These are phyloP conservation scores for Atlantisia rogersi DNA, from an alignment of 2,113 vertebrate genomes.

Conservation along the genomic window DNA sequence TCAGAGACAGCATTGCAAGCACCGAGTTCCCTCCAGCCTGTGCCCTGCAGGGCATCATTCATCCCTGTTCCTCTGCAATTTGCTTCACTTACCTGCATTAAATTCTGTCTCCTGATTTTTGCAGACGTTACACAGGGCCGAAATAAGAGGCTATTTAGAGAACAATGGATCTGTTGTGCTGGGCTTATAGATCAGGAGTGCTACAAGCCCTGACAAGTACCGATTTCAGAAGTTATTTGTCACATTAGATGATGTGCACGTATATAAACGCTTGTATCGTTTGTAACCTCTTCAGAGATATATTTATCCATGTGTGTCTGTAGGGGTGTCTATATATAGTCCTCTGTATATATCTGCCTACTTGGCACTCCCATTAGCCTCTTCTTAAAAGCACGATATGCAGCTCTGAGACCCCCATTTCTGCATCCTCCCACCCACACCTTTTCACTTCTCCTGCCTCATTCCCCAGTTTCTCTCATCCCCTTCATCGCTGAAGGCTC, in stretches of 20 bases:
- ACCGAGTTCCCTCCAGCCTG: background rate
- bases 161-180: background rate
- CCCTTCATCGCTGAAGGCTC: background rate
- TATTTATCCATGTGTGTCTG: background rate
- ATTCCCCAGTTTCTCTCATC: background rate
- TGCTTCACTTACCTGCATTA: background rate
- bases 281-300: background rate
- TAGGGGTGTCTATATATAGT: background rate
- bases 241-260: background rate
- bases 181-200: background rate
- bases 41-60: background rate
- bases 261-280: background rate
- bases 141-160: background rate
- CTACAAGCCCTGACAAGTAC: background rate
- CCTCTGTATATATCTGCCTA: background rate
- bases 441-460: background rate
- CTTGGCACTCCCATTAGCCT: background rate
- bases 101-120: background rate
- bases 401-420: background rate
- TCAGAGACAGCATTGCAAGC: background rate
- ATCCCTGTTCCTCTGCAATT: background rate
- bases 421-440: background rate
- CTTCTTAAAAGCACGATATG: background rate
- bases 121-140: background rate
- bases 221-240: background rate